phyloP scores from a whole-genome alignment of 2,888 invertebrate species.

The Agrypnus murinus region DNA sequence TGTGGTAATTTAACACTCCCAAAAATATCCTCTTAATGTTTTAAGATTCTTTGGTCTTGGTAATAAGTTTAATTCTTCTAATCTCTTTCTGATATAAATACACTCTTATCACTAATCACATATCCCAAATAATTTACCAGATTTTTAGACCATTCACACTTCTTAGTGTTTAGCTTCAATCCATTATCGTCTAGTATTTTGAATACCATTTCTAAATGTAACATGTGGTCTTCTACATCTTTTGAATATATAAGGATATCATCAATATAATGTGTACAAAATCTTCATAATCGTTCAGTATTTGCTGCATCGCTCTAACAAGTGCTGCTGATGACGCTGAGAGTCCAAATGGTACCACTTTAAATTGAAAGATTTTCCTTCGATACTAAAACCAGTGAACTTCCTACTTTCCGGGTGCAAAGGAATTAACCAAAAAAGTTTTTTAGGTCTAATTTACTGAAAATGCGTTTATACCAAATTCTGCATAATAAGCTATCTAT shows the following conservation, averaged over 20 bases:
- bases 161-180: conserved; percentile 15
- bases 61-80: conserved; percentile 1
- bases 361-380: too few species aligned
- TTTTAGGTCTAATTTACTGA: too few species aligned
- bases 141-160: conserved; percentile 21
- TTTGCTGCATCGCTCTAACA: conserved; percentile 29
- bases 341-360: too few species aligned
- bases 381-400: too few species aligned
- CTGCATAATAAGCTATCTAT: conserved; percentile 24
- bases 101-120: not conserved
- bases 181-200: conserved; percentile 3
- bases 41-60: conserved; percentile 13
- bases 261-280: too few species aligned
- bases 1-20: conserved; percentile 17
- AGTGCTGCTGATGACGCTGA: conserved; percentile 30
- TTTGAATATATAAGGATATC: conserved; percentile 33
- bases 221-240: conserved; percentile 3
- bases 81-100: not conserved
- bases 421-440: too few species aligned
- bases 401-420: too few species aligned
- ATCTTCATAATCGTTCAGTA: conserved; percentile 24
- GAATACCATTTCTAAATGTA: conserved; percentile 21
- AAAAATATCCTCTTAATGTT: conserved; percentile 22
- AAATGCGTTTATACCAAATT: too few species aligned
- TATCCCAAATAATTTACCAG: conserved; percentile 28